A percentile compares a stretch with the other conserved stretches of the same genome.
Evolutionary conservation across 2,113 vertebrate species (phyloP).

Genomic region (Rattus rattus): DNA sequence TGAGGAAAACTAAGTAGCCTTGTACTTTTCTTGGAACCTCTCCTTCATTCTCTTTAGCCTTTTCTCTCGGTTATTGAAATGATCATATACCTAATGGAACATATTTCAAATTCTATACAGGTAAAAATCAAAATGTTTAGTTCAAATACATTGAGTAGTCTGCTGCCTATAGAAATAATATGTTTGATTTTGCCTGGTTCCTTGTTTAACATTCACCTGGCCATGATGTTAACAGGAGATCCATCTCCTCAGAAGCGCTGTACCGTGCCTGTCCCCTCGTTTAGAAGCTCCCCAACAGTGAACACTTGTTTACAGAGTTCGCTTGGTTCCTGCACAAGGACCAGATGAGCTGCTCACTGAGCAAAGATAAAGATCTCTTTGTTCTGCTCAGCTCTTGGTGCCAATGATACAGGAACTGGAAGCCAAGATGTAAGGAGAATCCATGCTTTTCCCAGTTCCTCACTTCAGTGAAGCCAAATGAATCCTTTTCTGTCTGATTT

Average conservation of each 20-base stretch:
- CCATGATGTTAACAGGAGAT: neutral
- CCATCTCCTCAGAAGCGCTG: neutral
- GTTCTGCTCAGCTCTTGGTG: neutral
- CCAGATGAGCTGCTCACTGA: constrained; percentile 21
- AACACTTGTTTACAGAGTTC: neutral
- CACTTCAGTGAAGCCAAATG: constrained; percentile 33
- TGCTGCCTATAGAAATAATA: constrained; percentile 1
- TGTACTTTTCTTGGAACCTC: neutral
- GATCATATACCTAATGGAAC: neutral
- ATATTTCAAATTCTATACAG: constrained; percentile 43
- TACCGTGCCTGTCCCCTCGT: neutral
- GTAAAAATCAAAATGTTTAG: neutral
- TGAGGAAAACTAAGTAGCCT: neutral
- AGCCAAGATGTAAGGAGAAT: constrained; percentile 15
- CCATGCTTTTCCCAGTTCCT: neutral
- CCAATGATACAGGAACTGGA: neutral
- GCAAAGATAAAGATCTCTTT: constrained; percentile 65
- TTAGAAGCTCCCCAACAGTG: neutral
- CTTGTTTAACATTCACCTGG: constrained; percentile 29
- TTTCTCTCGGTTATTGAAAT: neutral
- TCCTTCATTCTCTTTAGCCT: neutral
- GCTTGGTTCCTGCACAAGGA: neutral
- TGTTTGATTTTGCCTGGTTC: neutral
- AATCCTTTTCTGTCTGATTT: constrained; percentile 14
- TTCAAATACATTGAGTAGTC: neutral